Base-by-base conservation (phyloP, 2,888 invertebrate genomes). In the Therioaphis trifolii region DNA sequence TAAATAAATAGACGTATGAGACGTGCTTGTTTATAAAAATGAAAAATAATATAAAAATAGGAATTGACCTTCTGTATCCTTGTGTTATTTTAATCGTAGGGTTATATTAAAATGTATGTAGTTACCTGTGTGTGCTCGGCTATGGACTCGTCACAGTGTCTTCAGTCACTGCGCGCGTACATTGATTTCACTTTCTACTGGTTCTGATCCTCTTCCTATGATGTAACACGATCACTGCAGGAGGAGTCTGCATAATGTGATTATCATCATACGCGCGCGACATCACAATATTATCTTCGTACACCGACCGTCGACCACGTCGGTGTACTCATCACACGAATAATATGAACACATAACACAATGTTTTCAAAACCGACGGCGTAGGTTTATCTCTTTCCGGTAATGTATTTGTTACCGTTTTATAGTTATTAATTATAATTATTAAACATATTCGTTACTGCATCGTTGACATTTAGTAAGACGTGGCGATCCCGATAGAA, bases 111-210 rank as follows among this genome's bases (percentile, higher is more conserved):
- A 71, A 24, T 24, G 27, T 24, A 18, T 49, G 15, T 29, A 72
- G 43, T 71, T 76, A 80, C 71, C 71, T 29, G 58, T 21, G 58
- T 78, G 18, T 43, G 58, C 24, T 43, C 27, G 58, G 46, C 27
- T 58, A 69, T 58, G 43, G 69, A 71, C 79, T 43, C 72, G 72
- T 63, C 72, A 63, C 61, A 11, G 82, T 66, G n/a, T 80, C 63
- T 52, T 82, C 82, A 24, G 61, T 40, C 63, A 82, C 82, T 52
- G 72, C 52, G 21, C 35, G 75, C 61, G 24, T n/a, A 27, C 79
- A 52, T 72, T 61, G 82, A 82, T 82, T 82, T 82, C 82, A 82
- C 82, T 82, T 82, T 82, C 82, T 82, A 82, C 74, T 52, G 82
- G 82, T 74, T 46, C 63, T 74, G 74, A 74, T 82, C 82, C 82